These are phyloP conservation scores for Rousettus leschenaultii DNA, from an alignment of 2,113 vertebrate species.

Conservation along the genomic window DNA sequence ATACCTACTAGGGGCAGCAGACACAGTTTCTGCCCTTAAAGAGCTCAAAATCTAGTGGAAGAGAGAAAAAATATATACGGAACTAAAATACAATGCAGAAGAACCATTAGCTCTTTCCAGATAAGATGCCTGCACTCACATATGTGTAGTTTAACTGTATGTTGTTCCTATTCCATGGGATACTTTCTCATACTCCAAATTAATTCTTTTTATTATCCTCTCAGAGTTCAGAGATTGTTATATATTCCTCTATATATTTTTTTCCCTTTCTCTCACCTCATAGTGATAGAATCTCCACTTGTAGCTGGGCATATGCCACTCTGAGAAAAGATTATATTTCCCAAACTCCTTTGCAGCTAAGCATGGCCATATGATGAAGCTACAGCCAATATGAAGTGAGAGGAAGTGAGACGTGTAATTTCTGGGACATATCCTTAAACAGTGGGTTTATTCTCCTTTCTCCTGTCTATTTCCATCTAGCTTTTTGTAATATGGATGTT, in stretches of 20 bases:
- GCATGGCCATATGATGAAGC: not conserved
- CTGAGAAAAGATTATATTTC: not conserved
- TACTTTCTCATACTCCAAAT: conserved; percentile 4
- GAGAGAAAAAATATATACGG: not conserved
- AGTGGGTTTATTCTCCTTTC: not conserved
- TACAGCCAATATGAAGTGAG: not conserved
- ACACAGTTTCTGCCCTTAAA: not conserved
- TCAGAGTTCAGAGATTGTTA: not conserved
- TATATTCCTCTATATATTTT: not conserved
- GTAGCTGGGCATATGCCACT: not conserved
- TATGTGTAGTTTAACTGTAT: not conserved
- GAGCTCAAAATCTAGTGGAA: not conserved
- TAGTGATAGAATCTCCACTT: not conserved
- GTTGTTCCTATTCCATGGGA: not conserved
- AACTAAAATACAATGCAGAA: not conserved
- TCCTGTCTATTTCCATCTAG: not conserved
- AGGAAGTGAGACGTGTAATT: not conserved
- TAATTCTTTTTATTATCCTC: not conserved
- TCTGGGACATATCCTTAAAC: not conserved
- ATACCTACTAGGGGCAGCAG: not conserved
- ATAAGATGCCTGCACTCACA: not conserved
- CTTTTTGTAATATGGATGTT: not conserved
- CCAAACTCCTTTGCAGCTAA: not conserved
- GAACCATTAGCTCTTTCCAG: not conserved
- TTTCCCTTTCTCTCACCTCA: not conserved